These are phyloP conservation scores for Bungarus multicinctus DNA, from an alignment of 2,113 vertebrate genomes.

Conservation along the genomic window DNA sequence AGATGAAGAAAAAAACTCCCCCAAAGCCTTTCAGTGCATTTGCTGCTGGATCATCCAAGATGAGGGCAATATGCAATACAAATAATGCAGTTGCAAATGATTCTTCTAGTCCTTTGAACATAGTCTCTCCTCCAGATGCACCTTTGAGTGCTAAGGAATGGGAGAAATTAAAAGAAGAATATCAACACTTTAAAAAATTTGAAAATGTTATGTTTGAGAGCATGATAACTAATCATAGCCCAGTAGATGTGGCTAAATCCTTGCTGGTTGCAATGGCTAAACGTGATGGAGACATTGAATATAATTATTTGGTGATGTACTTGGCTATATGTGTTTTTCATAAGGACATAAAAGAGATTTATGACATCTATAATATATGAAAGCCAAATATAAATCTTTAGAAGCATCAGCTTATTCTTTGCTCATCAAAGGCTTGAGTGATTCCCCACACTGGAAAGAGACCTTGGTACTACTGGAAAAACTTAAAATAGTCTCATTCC, in stretches of 20 bases:
- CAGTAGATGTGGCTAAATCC: constrained; percentile 84
- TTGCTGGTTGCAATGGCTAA: constrained; percentile 79
- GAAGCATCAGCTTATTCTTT: constrained; percentile 80
- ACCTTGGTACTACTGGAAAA: constrained; percentile 77
- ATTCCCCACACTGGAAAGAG: constrained; percentile 81
- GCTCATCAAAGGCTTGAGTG: constrained; percentile 80
- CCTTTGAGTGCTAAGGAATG: constrained; percentile 80
- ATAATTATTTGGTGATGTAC: constrained; percentile 81
- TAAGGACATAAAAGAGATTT: constrained; percentile 75
- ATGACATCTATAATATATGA: constrained; percentile 86
- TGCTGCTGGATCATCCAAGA: constrained; percentile 78
- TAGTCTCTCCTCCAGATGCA: constrained; percentile 67
- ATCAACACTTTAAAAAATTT: constrained; percentile 61
- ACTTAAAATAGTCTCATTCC: constrained; percentile 73
- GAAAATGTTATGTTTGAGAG: constrained; percentile 72
- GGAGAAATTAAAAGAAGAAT: constrained; percentile 72
- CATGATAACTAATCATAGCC: constrained; percentile 60
- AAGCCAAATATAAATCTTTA: constrained; percentile 74
- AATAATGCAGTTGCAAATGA: neutral
- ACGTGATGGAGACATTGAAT: constrained; percentile 77
- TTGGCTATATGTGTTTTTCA: constrained; percentile 80
- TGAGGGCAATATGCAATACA: constrained; percentile 48
- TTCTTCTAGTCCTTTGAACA: fast-evolving
- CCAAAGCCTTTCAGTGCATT: constrained; percentile 67
- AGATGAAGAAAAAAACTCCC: neutral